Percentiles rank a stretch among this genome's conserved stretches.
Conservation (phyloP, 1,140 invertebrate genomes). For the Thrips palmi region DNA sequence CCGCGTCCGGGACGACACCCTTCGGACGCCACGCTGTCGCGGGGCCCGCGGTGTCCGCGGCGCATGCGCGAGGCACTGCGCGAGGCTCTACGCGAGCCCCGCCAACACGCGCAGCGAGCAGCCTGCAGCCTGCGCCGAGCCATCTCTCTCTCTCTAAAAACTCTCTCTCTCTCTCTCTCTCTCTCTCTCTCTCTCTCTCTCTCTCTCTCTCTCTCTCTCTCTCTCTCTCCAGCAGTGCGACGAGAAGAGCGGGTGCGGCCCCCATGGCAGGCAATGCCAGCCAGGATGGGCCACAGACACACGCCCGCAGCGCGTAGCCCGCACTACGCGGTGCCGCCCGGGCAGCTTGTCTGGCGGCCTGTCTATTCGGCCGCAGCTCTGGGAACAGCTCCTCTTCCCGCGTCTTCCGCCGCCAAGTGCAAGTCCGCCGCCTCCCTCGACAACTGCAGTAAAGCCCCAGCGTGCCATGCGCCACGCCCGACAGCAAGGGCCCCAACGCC, state of each 20-base stretch:
- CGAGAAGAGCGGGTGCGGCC: not conserved
- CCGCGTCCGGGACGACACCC: too few relatives aligned
- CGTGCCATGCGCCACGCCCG: too few relatives aligned
- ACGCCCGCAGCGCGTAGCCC: conserved; percentile 3
- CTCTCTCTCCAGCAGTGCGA: not conserved
- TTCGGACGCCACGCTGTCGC: too few relatives aligned
- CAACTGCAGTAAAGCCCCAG: too few relatives aligned
- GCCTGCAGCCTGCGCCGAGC: not conserved
- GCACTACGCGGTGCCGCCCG: not conserved
- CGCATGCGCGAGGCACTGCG: too few relatives aligned
- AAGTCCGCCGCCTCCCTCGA: conserved; percentile 11
- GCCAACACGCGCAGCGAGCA: too few relatives aligned
- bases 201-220: conserved; percentile 1
- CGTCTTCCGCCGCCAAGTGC: conserved; percentile 10
- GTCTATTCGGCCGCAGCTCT: conserved; percentile 1
- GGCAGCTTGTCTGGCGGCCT: not conserved
- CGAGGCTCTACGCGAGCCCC: too few relatives aligned
- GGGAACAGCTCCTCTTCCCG: not conserved
- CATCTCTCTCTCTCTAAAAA: not conserved
- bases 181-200: conserved; percentile 1
- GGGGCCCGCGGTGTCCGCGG: too few relatives aligned
- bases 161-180: conserved; percentile 4
- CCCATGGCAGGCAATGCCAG: conserved; percentile 7
- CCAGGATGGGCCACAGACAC: conserved; percentile 5
- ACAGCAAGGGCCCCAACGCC: too few relatives aligned